Conservation (phyloP, 2,797 vertebrate genomes). For the Darevskia nairensis region DNA sequence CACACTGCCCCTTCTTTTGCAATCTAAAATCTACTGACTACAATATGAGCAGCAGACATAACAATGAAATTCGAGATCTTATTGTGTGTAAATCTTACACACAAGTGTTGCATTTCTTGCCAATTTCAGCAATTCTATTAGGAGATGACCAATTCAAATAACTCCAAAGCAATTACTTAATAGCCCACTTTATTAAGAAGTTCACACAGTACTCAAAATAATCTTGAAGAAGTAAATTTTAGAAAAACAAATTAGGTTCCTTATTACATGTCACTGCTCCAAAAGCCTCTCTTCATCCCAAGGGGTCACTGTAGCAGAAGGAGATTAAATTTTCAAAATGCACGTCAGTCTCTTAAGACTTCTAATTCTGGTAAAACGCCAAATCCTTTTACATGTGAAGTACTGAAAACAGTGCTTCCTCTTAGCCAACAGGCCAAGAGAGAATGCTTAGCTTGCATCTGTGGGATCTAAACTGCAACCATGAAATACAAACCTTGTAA, state of each 20-base stretch:
- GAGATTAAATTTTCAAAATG: neutral
- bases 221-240: neutral
- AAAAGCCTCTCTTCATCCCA: neutral
- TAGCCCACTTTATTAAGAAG: neutral
- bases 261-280: neutral
- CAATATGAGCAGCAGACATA: neutral
- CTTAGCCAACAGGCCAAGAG: no score
- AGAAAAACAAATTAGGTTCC: conserved; percentile 5
- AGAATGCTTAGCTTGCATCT: no score
- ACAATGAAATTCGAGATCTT: neutral
- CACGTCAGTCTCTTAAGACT: neutral
- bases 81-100: neutral
- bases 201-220: neutral
- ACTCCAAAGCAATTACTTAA: neutral
- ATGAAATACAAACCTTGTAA: conserved; percentile 87
- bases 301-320: neutral
- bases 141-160: neutral
- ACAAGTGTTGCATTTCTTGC: neutral
- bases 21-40: neutral
- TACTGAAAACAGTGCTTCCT: neutral
- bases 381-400: neutral
- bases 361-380: conserved; percentile 16
- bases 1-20: neutral
- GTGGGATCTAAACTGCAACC: neutral
- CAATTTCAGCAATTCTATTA: neutral